Evolutionary conservation across 2,888 invertebrate species (phyloP).

Genomic region (Drosophila antonietae): DNA sequence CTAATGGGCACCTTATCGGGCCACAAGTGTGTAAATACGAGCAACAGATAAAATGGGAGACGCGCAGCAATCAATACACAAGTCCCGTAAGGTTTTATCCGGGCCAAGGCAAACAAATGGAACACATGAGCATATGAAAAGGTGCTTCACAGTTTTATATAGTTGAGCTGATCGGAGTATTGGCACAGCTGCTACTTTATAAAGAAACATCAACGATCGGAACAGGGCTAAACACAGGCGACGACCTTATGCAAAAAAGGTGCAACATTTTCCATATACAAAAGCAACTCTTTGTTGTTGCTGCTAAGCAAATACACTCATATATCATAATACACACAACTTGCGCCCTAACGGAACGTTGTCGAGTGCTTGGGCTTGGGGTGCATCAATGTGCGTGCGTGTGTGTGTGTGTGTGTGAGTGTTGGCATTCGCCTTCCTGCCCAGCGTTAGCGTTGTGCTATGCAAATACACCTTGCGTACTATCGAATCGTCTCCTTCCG

Average conservation of each 20-base stretch:
- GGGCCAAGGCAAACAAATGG: conserved; percentile 32
- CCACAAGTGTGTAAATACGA: conserved; percentile 46
- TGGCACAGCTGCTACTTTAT: conserved; percentile 71
- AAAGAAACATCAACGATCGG: conserved; percentile 36
- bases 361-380: conserved; percentile 46
- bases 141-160: conserved; percentile 51
- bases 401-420: conserved; percentile 34
- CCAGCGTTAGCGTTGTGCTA: conserved; percentile 37
- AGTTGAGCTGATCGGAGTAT: conserved; percentile 43
- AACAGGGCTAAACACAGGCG: conserved; percentile 48
- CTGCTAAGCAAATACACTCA: conserved; percentile 52
- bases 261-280: conserved; percentile 70
- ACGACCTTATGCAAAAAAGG: conserved; percentile 74
- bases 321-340: conserved; percentile 14
- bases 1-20: conserved; percentile 44
- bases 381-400: conserved; percentile 20
- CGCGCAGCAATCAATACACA: conserved; percentile 37
- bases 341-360: conserved; percentile 57
- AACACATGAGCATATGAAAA: conserved; percentile 45
- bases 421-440: conserved; percentile 35
- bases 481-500: conserved; percentile 58
- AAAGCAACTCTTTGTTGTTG: conserved; percentile 78
- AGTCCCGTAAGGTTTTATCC: conserved; percentile 49
- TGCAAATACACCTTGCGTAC: conserved; percentile 74
- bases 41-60: conserved; percentile 45